These are phyloP conservation scores for Lepidurus packardi DNA, from an alignment of 1,140 invertebrate species.

Conservation along the genomic window DNA sequence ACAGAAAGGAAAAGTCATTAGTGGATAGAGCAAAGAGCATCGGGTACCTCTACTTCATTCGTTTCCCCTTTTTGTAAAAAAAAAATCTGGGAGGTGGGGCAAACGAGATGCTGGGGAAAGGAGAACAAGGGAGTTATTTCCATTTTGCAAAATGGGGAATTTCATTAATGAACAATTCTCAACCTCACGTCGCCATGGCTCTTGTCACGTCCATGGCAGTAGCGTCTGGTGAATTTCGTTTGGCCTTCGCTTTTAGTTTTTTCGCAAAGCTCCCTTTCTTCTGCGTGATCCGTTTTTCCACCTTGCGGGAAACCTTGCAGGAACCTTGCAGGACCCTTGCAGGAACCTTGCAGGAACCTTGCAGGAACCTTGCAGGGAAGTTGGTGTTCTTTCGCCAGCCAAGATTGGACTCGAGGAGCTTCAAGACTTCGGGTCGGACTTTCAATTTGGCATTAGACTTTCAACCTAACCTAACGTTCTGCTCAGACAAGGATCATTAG, in stretches of 20 bases:
- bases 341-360: no score
- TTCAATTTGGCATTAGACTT: background rate
- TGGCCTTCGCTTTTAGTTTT: background rate
- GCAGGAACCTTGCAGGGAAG: no score
- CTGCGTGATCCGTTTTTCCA: no score
- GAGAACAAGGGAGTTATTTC: background rate
- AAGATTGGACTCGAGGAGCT: background rate
- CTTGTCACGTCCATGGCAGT: background rate
- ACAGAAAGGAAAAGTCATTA: background rate
- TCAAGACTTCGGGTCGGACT: background rate
- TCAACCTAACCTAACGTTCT: background rate
- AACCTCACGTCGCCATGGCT: background rate
- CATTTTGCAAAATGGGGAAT: conserved; percentile 10
- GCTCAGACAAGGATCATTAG: conserved; percentile 4
- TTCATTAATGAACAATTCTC: background rate
- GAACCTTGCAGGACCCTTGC: no score
- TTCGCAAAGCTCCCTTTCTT: background rate
- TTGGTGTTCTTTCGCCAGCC: no score
- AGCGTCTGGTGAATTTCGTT: background rate
- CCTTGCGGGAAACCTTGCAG: no score
- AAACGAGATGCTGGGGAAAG: background rate
- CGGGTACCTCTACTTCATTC: conserved; percentile 1
- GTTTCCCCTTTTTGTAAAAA: background rate
- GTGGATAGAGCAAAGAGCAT: background rate
- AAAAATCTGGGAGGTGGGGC: background rate